These are phyloP conservation scores for Aleadryas rufinucha DNA, from an alignment of 2,113 vertebrate species.

Conservation along the genomic window DNA sequence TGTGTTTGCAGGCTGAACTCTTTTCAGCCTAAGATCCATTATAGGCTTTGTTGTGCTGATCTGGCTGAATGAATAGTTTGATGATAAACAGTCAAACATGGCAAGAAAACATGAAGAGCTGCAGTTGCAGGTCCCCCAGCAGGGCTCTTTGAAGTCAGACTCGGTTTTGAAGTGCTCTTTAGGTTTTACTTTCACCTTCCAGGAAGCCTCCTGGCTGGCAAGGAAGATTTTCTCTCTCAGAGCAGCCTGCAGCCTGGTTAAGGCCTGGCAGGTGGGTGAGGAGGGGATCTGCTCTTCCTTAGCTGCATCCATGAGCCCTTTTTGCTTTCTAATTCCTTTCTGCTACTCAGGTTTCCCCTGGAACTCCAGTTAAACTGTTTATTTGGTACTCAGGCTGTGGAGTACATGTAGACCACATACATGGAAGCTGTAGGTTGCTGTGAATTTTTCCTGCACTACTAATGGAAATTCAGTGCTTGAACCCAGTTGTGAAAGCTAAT, in stretches of 20 bases:
- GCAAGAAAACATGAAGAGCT: neutral
- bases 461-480: neutral
- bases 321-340: neutral
- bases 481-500: neutral
- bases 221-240: neutral
- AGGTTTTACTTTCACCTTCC: neutral
- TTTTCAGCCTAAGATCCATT: neutral
- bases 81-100: neutral
- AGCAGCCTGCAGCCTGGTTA: neutral
- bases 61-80: neutral
- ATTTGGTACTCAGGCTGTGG: neutral
- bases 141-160: neutral
- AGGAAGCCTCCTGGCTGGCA: neutral
- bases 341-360: neutral
- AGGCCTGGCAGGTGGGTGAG: neutral
- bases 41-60: neutral
- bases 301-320: neutral
- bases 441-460: neutral
- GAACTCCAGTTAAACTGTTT: neutral
- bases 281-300: neutral
- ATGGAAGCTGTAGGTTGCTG: neutral
- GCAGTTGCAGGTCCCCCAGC: neutral
- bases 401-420: neutral
- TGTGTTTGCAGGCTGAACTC: neutral
- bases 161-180: neutral